Evolutionary conservation across 2,888 invertebrate genomes (phyloP).

Genomic region (Callyntrura guangdongensis): DNA sequence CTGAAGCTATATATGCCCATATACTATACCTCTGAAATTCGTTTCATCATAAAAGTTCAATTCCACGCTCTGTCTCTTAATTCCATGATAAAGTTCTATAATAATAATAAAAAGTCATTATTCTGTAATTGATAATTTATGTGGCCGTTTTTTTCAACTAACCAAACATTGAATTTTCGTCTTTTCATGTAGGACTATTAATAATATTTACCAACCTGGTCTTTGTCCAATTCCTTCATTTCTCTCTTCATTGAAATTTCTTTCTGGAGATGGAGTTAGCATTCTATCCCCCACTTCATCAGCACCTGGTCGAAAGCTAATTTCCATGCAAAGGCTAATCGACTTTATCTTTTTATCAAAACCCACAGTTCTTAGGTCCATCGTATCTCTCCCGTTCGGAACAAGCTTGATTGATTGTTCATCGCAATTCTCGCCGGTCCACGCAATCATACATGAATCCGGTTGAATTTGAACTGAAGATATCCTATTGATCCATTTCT

Average conservation of each 20-base stretch:
- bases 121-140: too few relatives aligned
- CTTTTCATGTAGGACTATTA: too few relatives aligned
- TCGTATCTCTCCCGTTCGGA: not conserved
- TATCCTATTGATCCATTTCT: not conserved
- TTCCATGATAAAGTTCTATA: not conserved
- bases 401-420: slow-evolving; percentile 14
- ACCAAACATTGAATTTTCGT: too few relatives aligned
- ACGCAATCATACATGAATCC: slow-evolving; percentile 41
- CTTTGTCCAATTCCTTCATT: not conserved
- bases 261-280: not conserved
- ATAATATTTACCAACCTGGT: slow-evolving; percentile 7
- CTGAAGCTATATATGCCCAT: too few relatives aligned
- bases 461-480: slow-evolving; percentile 33
- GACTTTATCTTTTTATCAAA: slow-evolving; percentile 62
- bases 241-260: not conserved
- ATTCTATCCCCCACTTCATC: slow-evolving; percentile 11
- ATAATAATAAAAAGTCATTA: too few relatives aligned
- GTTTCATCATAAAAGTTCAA: slow-evolving; percentile 59
- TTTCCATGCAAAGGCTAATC: slow-evolving; percentile 49
- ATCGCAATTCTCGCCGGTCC: slow-evolving; percentile 31
- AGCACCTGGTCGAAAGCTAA: slow-evolving; percentile 21
- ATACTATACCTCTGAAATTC: slow-evolving; percentile 53
- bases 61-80: slow-evolving; percentile 18
- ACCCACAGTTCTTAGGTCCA: not conserved
- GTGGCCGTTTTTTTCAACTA: too few relatives aligned